A percentile compares a stretch with the other conserved stretches of the same genome.
Evolutionary conservation across 1,140 invertebrate species (phyloP).

Genomic region (Harpegnathos saltator): DNA sequence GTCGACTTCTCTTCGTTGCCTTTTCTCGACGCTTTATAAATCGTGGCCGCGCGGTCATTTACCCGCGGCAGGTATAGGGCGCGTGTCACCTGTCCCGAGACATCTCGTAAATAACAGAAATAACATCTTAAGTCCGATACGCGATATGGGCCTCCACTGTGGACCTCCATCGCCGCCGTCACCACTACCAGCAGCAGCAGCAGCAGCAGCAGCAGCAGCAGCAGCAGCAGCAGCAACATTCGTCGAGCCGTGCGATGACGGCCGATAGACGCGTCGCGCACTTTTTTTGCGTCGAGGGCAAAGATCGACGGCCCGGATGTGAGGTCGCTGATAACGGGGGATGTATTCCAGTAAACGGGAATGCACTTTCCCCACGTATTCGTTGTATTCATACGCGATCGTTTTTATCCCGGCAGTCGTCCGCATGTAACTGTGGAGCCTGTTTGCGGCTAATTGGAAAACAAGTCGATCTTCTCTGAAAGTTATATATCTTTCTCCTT

Average conservation of each 20-base stretch:
- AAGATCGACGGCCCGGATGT: conserved; percentile 9
- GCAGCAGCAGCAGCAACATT: too few relatives aligned
- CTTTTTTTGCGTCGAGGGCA: neutral
- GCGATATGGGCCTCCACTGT: conserved; percentile 53
- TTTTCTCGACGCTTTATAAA: conserved; percentile 59
- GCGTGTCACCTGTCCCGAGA: conserved; percentile 78
- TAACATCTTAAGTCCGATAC: conserved; percentile 75
- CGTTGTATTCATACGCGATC: neutral
- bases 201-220: too few relatives aligned
- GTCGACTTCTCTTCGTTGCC: neutral
- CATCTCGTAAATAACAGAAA: conserved; percentile 79
- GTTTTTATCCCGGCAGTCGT: neutral
- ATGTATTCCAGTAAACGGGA: neutral
- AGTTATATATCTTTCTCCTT: neutral
- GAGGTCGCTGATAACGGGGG: conserved; percentile 5
- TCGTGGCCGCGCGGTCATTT: conserved; percentile 67
- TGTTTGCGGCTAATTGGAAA: neutral
- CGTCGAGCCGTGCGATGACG: neutral
- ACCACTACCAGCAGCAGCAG: neutral
- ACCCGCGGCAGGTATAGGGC: conserved; percentile 70
- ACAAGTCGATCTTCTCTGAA: neutral
- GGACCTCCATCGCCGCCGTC: neutral
- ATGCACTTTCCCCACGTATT: neutral
- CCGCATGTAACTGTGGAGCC: neutral
- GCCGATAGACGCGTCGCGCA: neutral